These are phyloP conservation scores for Rhingia rostrata DNA, from an alignment of 2,888 invertebrate genomes.

Conservation along the genomic window DNA sequence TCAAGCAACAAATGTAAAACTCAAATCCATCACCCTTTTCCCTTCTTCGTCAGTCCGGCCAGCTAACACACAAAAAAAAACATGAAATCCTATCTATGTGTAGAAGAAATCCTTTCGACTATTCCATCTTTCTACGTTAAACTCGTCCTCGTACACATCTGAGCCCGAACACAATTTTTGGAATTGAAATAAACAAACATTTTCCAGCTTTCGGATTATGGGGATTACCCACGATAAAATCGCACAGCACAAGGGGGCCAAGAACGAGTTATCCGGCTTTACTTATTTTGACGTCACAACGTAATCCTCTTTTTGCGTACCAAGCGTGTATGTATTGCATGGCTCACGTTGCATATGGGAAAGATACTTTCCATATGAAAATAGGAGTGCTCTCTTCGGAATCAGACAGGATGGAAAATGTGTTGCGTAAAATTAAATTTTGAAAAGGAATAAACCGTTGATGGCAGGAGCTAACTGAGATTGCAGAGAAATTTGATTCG, in stretches of 20 bases:
- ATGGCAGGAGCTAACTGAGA: slow-evolving; percentile 9
- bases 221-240: slow-evolving; percentile 75
- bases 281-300: slow-evolving; percentile 75
- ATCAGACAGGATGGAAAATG: slow-evolving; percentile 34
- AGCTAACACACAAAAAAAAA: slow-evolving; percentile 17
- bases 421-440: slow-evolving; percentile 59
- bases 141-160: slow-evolving; percentile 7
- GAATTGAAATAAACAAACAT: slow-evolving; percentile 75
- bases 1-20: slow-evolving; percentile 73
- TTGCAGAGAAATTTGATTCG: slow-evolving; percentile 56
- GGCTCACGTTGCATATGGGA: no score
- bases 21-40: slow-evolving; percentile 69
- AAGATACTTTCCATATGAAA: no score
- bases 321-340: slow-evolving; percentile 15
- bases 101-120: slow-evolving; percentile 48
- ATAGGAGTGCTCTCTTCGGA: slow-evolving; percentile 6
- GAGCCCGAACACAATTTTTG: slow-evolving; percentile 61
- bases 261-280: slow-evolving; percentile 76
- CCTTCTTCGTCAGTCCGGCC: slow-evolving; percentile 12
- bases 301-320: slow-evolving; percentile 71
- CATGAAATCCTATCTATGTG: slow-evolving; percentile 57
- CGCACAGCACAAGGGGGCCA: slow-evolving; percentile 60
- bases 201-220: slow-evolving; percentile 77
- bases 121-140: slow-evolving; percentile 3
- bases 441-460: slow-evolving; percentile 21